Base-by-base conservation (phyloP, 2,888 invertebrate species). In the Terebella lapidaria region DNA sequence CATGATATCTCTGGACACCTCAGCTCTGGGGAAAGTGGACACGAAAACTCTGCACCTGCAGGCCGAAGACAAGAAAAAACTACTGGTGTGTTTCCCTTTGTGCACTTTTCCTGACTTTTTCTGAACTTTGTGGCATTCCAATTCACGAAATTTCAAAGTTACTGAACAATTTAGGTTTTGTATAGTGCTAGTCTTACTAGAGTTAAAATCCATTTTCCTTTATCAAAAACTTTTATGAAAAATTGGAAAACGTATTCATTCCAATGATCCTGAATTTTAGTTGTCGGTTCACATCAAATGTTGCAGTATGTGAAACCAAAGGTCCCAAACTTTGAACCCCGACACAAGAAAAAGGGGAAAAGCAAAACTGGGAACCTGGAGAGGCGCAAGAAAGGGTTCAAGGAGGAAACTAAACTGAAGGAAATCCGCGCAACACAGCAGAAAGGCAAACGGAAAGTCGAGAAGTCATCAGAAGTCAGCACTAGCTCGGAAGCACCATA, bases 1-100 rank as follows among this genome's bases (percentile, higher is more conserved):
- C 72, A 86, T 99, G 70, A 97, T 99, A 65, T 87, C 89, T 2
- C 84, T 97, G 65, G 90, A 97, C 84, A 90, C 94, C 2, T 84
- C 85, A 61, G 86, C 87, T 59, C 88, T 99, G 66, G 86, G 88
- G 1, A 88, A 89, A 75, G 89, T 97, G 25, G 91, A 96, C 83
- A 86, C 89, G 10, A 88, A 88, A 22, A 87, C 88, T 1, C 79
- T 92, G 60, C 84, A 89, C 73, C 89, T 91, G 64, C 89, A 88
- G 77, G 80, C 92, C 67, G 89, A 91, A 63, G 88, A 88, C 0
- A 88, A 87, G 78, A 76, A 77, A 62, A 77, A 73, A 59, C 58
- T 67, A 5, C 66, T 67, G 69, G 78, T 78, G 64, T 62, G 71
- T 47, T 46, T 35, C 25, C 26, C 30, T 22, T 20, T 46, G 3